phyloP scores from a whole-genome alignment of 2,797 vertebrate genomes.

The Acipenser oxyrinchus region DNA sequence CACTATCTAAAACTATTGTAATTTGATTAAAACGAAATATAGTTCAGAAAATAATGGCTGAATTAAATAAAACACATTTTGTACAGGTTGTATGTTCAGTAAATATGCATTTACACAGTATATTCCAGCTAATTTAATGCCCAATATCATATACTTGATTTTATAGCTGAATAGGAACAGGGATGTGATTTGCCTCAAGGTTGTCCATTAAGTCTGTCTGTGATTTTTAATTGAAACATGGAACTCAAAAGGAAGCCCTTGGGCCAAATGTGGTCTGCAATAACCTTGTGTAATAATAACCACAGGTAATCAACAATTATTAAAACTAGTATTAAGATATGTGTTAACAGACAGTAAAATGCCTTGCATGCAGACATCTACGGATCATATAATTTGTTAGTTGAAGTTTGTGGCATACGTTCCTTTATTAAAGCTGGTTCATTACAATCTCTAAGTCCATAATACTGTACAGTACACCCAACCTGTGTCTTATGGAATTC shows the following conservation, averaged over 20 bases:
- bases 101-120: constrained; percentile 5
- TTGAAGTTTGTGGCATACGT: too few relatives aligned
- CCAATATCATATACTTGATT: background rate
- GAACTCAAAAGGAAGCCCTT: background rate
- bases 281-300: too few relatives aligned
- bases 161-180: constrained; percentile 13
- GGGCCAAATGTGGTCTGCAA: too few relatives aligned
- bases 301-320: too few relatives aligned
- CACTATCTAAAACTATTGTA: constrained; percentile 1
- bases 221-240: constrained; percentile 24
- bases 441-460: too few relatives aligned
- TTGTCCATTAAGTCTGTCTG: constrained; percentile 30
- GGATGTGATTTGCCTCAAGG: constrained; percentile 30
- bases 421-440: too few relatives aligned
- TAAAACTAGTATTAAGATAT: too few relatives aligned
- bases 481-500: too few relatives aligned
- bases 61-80: constrained; percentile 9
- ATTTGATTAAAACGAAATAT: constrained; percentile 15
- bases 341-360: too few relatives aligned
- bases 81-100: constrained; percentile 5
- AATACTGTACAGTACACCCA: too few relatives aligned
- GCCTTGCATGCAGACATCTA: too few relatives aligned
- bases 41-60: background rate
- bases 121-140: background rate
- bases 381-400: too few relatives aligned